These are phyloP conservation scores for Argopecten irradians DNA, from an alignment of 1,140 invertebrate species.

Conservation along the genomic window DNA sequence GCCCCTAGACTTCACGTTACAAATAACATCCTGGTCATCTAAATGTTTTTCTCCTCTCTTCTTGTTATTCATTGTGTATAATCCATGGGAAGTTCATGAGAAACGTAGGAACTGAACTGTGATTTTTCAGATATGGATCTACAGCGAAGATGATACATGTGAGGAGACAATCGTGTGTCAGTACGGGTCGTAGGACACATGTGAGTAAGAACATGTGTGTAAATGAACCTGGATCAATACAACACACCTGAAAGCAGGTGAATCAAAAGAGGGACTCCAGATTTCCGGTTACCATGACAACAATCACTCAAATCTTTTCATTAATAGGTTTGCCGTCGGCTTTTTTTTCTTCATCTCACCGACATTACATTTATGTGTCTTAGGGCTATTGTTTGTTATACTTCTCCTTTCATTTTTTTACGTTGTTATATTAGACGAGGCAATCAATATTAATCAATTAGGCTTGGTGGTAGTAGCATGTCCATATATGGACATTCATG, in stretches of 20 bases:
- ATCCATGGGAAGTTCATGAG: neutral
- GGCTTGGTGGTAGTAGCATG: neutral
- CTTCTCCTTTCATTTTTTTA: neutral
- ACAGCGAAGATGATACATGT: neutral
- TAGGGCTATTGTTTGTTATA: neutral
- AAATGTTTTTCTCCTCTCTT: neutral
- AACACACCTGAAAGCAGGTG: conserved; percentile 5
- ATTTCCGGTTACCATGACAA: conserved; percentile 6
- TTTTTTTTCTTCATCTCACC: neutral
- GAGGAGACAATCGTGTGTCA: neutral
- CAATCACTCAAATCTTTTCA: neutral
- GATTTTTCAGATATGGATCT: neutral
- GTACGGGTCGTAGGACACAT: neutral
- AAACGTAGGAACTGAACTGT: neutral
- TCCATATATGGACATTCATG: neutral
- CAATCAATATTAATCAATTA: neutral
- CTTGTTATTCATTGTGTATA: neutral
- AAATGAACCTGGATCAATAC: neutral
- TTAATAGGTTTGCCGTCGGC: neutral
- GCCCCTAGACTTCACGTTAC: neutral
- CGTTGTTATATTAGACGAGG: neutral
- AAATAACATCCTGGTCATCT: conserved; percentile 10
- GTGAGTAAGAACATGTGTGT: neutral
- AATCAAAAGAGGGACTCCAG: neutral
- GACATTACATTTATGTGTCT: neutral